Conservation (phyloP, 1,140 invertebrate genomes). For the Vollenhovia emeryi region DNA sequence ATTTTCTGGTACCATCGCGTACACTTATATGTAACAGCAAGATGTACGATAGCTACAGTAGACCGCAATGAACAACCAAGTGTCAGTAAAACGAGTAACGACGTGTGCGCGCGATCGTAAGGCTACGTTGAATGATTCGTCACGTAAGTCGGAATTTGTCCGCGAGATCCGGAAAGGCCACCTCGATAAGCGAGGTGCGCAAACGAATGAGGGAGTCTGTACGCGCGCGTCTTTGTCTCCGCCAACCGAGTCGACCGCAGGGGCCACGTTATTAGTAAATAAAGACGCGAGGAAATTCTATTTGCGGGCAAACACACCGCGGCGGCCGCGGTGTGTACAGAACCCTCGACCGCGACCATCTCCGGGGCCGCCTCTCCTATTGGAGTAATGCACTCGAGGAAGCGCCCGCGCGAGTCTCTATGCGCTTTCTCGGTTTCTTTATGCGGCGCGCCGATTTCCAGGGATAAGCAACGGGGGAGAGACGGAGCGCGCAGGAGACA, state of each 20-base stretch:
- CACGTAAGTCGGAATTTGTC: not conserved
- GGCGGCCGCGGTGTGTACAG: slow-evolving; percentile 63
- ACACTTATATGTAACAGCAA: slow-evolving; percentile 3
- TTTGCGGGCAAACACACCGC: slow-evolving; percentile 68
- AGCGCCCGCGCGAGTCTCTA: slow-evolving; percentile 47
- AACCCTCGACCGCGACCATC: slow-evolving; percentile 66
- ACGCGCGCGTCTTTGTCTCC: slow-evolving; percentile 18
- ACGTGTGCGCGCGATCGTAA: not conserved
- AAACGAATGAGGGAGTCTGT: not conserved
- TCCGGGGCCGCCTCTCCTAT: slow-evolving; percentile 51
- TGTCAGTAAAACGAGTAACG: not conserved
- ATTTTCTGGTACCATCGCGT: not conserved
- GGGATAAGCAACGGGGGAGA: slow-evolving; percentile 27
- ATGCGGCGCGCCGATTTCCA: slow-evolving; percentile 48
- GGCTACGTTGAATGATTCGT: not conserved
- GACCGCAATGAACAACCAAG: not conserved
- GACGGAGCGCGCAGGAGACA: not conserved
- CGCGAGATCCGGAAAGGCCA: not conserved
- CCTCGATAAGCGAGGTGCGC: not conserved
- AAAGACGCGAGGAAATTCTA: slow-evolving; percentile 75
- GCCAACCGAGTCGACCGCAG: slow-evolving; percentile 52
- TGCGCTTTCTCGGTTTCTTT: slow-evolving; percentile 62
- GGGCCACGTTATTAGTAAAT: slow-evolving; percentile 72
- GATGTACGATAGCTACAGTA: not conserved
- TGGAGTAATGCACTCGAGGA: slow-evolving; percentile 67